A percentile compares a stretch with the other conserved stretches of the same genome.
phyloP scores from a whole-genome alignment of 2,113 vertebrate genomes.

The Euleptes europaea region DNA sequence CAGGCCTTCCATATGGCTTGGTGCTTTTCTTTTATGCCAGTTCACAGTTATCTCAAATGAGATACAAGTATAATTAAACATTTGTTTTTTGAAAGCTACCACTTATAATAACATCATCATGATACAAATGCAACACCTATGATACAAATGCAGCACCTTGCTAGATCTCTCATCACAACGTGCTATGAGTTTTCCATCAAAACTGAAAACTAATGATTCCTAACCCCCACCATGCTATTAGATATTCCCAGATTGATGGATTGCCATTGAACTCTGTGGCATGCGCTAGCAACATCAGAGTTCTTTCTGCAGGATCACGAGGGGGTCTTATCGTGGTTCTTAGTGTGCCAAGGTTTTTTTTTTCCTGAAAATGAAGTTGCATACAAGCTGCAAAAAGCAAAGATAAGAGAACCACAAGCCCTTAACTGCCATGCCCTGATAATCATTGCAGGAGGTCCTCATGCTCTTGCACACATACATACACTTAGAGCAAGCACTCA shows the following conservation, averaged over 20 bases:
- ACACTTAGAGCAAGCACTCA: not conserved
- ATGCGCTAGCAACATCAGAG: not conserved
- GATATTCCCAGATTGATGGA: not conserved
- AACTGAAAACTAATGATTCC: not conserved
- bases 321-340: not conserved
- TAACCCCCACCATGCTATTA: not conserved
- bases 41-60: not conserved
- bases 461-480: no score
- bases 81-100: not conserved
- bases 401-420: not conserved
- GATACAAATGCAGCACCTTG: no score
- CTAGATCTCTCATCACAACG: no score
- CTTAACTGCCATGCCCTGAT: no score
- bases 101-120: not conserved
- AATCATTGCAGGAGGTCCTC: no score
- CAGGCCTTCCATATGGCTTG: not conserved
- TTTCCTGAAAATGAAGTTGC: not conserved
- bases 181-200: no score
- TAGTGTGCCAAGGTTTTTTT: not conserved
- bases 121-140: not conserved
- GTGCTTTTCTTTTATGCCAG: not conserved
- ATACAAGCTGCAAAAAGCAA: not conserved
- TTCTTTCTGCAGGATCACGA: not conserved
- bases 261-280: not conserved
- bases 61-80: not conserved